Evolutionary conservation across 2,797 vertebrate species (phyloP).

Genomic region (Aeoliscus strigatus): DNA sequence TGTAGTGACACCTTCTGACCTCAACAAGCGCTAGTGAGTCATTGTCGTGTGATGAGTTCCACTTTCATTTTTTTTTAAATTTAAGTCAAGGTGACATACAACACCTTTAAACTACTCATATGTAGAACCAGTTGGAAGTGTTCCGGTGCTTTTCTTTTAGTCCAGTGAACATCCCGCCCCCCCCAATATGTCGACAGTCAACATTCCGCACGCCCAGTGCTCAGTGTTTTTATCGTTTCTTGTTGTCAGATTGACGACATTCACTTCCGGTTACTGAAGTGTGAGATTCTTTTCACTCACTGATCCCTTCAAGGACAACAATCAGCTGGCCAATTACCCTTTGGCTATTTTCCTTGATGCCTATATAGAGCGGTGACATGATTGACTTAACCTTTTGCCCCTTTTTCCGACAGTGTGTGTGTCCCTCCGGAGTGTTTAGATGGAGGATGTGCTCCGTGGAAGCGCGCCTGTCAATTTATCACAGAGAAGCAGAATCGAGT

Average conservation of each 20-base stretch:
- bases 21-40: no score
- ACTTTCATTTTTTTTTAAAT: no score
- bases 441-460: conserved; percentile 10
- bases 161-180: no score
- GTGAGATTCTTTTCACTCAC: conserved; percentile 9
- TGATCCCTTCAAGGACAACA: conserved; percentile 26
- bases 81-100: neutral
- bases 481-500: conserved; percentile 30
- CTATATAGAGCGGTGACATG: conserved; percentile 42
- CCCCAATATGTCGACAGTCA: no score
- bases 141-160: no score
- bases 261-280: conserved; percentile 3
- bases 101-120: no score
- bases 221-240: no score
- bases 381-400: conserved; percentile 64
- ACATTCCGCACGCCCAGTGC: no score
- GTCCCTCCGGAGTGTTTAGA: conserved; percentile 43
- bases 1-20: no score
- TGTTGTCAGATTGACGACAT: neutral
- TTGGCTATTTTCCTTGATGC: conserved; percentile 38
- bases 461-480: conserved; percentile 28
- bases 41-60: no score
- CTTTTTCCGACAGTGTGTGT: conserved; percentile 11
- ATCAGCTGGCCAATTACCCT: conserved; percentile 40
- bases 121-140: no score